Evolutionary conservation across 2,888 invertebrate genomes (phyloP).

Genomic region (Phortica okadai): DNA sequence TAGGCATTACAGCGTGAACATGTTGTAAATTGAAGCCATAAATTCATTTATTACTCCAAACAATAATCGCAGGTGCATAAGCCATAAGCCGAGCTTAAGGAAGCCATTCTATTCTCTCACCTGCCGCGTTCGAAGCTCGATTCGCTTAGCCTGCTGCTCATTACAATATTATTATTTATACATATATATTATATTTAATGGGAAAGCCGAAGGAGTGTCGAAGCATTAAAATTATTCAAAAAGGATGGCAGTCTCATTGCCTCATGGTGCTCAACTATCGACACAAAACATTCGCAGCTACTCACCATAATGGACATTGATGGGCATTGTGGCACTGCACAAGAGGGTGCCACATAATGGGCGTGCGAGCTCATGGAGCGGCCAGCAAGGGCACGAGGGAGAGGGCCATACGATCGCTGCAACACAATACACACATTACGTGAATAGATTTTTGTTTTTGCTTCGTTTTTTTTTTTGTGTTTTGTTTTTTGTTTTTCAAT

Average conservation of each 20-base stretch:
- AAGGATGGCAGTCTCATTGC: too few species aligned
- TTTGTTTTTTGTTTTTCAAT: not conserved
- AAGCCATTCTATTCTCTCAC: too few species aligned
- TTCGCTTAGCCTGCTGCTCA: too few species aligned
- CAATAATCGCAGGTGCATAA: too few species aligned
- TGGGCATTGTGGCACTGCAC: not conserved
- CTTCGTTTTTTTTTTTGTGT: not conserved
- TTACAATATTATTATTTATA: too few species aligned
- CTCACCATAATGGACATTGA: not conserved
- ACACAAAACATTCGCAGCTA: not conserved
- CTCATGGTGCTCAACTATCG: not conserved
- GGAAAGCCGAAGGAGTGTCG: too few species aligned
- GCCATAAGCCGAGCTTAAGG: too few species aligned
- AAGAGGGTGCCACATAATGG: not conserved
- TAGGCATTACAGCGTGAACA: too few species aligned
- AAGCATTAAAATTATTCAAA: too few species aligned
- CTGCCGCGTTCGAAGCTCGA: too few species aligned
- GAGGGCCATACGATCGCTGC: not conserved
- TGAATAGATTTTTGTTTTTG: not conserved
- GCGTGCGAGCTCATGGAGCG: not conserved
- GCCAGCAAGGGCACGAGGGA: not conserved
- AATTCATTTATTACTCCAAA: too few species aligned
- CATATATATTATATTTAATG: not conserved
- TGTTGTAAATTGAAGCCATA: too few species aligned
- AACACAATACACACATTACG: conserved; percentile 17